Base-by-base conservation (phyloP, 1,140 invertebrate species). In the Bombus sylvicola region DNA sequence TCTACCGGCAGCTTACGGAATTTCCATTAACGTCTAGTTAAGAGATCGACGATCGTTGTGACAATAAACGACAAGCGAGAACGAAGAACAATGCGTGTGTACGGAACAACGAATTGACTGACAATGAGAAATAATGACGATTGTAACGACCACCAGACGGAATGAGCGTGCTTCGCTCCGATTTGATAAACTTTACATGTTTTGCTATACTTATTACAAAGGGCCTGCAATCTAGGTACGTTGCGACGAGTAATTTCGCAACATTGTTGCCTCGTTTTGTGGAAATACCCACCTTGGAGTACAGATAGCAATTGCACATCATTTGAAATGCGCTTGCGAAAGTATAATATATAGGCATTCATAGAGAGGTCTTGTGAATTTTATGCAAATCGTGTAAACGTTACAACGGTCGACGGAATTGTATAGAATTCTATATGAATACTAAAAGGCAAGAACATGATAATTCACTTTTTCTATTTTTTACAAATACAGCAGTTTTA, bases 1-100 rank as follows among this genome's bases (percentile, higher is more conserved):
- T 85, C 79, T 81, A 13, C 41, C 71, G 28, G 53, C 59, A 72
- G 31, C 72, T 76, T 68, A 66, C 80, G 80, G 85, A 77, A 83
- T 86, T 86, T 86, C 85, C 80, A 86, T 86, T 76, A 86, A 76
- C 85, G 73, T 86, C 80, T 76, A 34, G 83, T 57, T 39, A 76
- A 82, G 64, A 75, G 85, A 86, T 76, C 80, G 80, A 71, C 71
- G 71, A 81, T 82, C 69, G 69, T 37, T 74, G 78, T 79, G 59
- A 81, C 72, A 80, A 73, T 62, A 85, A 85, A 72, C 76, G 82
- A 78, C 62, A 53, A 31, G 22, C 41, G 12, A 69, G 37, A 78
- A 72, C 31, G 64, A 53, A 47, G 83, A 84, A 85, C 66, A 80
- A 79, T 79, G 76, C 66, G 53, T 43, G n/a, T 59, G 5, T n/a